Evolutionary conservation across 2,888 invertebrate genomes (phyloP), one percentile per base, ranked within the genome.

Genomic region (Ametastegia equiseti): DNA sequence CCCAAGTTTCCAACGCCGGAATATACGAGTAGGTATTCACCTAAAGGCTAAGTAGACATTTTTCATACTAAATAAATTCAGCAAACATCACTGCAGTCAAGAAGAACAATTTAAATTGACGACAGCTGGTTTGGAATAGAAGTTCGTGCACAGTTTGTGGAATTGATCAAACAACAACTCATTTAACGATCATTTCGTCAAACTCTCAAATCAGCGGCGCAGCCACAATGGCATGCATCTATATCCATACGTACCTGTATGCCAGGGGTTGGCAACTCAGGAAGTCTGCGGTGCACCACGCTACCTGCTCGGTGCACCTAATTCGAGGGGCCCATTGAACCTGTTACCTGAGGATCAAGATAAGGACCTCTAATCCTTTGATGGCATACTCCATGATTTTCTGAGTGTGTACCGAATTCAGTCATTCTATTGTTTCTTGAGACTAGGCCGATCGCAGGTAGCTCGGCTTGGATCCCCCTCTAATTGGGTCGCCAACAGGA

Each of bases 121-220:
- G n/a, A 13, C 33, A 75, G 23, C n/a, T n/a, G 54, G 27, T 30
- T 54, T 13, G 33, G 36, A 75, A 75, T 47, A 71, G 23, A 47
- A 47, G 71, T 71, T 71, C 71, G 71, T 71, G 45, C 47, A 71
- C n/a, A 67, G n/a, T 15, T 47, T 30, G 47, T 71, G 71, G 47
- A 50, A 75, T 75, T 75, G 73, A 75, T 54, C 73, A 54, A 75
- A 75, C 75, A 75, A 54, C 50, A 75, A 75, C 50, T 75, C 54
- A 54, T 75, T 75, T 75, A 30, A 27, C 9, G 19, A 54, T 54
- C n/a, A 75, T 75, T 75, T 23, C 33, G n/a, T 19, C 33, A 19
- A 54, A 50, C 33, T 54, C 33, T 36, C 13, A 11, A 19, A 36
- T 27, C 47, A 47, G 13, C 15, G 45, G 7, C 30, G 27, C 30